These are phyloP conservation scores for Gobio gobio DNA, from an alignment of 2,113 vertebrate genomes.

Conservation along the genomic window DNA sequence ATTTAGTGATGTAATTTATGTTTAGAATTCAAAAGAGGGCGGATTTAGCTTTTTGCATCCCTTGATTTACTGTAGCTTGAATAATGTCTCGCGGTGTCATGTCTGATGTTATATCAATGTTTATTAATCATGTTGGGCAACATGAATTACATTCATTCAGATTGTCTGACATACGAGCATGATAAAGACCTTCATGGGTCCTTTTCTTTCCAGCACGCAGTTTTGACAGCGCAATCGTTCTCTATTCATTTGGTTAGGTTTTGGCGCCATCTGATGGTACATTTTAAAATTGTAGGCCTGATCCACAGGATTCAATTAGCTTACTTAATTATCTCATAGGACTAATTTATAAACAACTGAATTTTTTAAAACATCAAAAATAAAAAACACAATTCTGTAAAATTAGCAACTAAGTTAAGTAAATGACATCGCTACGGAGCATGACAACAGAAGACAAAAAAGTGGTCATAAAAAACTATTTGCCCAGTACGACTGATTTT, in stretches of 20 bases:
- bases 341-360: background rate
- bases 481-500: too few species aligned
- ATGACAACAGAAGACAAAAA: too few species aligned
- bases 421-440: background rate
- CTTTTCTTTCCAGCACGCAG: background rate
- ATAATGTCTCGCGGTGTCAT: background rate
- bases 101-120: background rate
- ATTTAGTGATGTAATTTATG: background rate
- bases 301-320: background rate
- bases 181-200: background rate
- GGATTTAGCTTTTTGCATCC: background rate
- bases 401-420: background rate
- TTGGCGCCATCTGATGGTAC: slow-evolving; percentile 36
- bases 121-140: background rate
- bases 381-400: background rate
- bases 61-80: background rate
- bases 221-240: background rate
- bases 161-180: background rate
- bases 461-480: too few species aligned
- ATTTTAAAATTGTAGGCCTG: background rate
- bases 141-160: background rate
- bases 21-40: background rate
- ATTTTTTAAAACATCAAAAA: background rate
- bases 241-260: slow-evolving; percentile 8
- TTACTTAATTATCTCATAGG: background rate